Conservation (phyloP, 2,113 vertebrate genomes). For the Petaurus breviceps region DNA sequence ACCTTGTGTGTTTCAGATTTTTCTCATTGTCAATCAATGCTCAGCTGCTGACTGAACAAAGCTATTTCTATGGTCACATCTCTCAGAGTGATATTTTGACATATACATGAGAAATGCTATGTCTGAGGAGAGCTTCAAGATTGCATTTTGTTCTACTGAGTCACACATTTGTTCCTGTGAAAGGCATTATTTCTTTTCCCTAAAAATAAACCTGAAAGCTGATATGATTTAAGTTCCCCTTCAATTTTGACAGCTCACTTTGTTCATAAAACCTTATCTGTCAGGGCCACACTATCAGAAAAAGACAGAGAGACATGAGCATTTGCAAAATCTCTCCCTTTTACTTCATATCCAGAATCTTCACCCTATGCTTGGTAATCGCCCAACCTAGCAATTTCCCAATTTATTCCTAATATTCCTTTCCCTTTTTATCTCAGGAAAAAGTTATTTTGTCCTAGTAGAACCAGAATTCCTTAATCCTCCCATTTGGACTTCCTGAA, state of each 20-base stretch:
- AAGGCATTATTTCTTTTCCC: conserved; percentile 17
- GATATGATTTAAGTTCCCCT: conserved; percentile 11
- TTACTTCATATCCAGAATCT: background rate
- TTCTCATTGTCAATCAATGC: background rate
- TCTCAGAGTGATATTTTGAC: background rate
- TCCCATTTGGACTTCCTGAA: background rate
- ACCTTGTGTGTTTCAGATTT: background rate
- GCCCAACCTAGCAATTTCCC: background rate
- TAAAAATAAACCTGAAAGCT: background rate
- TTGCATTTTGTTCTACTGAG: background rate
- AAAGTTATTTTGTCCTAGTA: background rate
- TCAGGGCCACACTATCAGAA: background rate
- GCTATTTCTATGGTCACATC: background rate
- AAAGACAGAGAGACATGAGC: background rate
- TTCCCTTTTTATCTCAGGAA: background rate
- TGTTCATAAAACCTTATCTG: conserved; percentile 12
- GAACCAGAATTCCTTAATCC: background rate
- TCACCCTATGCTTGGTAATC: background rate
- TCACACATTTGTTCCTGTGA: background rate
- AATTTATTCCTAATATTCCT: background rate
- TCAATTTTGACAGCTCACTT: background rate
- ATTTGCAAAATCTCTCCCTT: background rate
- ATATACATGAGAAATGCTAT: background rate
- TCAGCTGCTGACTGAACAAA: background rate
- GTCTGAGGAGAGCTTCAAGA: background rate